phyloP scores from a whole-genome alignment of 2,888 invertebrate genomes.

The Meandrusa payeni region DNA sequence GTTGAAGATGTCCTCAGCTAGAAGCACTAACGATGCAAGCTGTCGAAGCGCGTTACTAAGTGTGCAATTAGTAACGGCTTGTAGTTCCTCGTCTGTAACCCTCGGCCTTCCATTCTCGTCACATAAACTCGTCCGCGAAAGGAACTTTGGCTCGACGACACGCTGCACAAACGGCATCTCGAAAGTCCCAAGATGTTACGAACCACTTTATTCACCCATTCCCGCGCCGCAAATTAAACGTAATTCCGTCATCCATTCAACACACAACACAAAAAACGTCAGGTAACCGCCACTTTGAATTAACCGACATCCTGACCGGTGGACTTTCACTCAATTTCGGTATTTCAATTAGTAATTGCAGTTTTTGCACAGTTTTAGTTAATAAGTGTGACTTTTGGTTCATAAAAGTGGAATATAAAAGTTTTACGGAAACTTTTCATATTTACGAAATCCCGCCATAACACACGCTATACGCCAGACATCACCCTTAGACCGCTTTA shows the following conservation, averaged over 20 bases:
- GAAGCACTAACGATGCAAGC: constrained; percentile 90
- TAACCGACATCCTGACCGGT: constrained; percentile 77
- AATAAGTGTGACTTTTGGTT: constrained; percentile 42
- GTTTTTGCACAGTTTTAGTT: constrained; percentile 40
- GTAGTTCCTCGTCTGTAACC: constrained; percentile 88
- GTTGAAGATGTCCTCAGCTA: constrained; percentile 92
- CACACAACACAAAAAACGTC: constrained; percentile 79
- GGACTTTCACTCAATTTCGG: constrained; percentile 59
- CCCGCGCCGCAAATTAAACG: constrained; percentile 67
- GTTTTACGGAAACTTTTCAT: constrained; percentile 66
- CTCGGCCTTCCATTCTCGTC: constrained; percentile 80
- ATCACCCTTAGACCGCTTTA: constrained; percentile 38
- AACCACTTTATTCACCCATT: constrained; percentile 72
- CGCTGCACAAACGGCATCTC: constrained; percentile 94
- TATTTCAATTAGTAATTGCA: constrained; percentile 36
- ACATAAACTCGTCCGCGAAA: constrained; percentile 85
- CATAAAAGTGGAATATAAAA: constrained; percentile 50
- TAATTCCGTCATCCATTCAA: constrained; percentile 75
- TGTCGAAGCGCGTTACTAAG: constrained; percentile 92
- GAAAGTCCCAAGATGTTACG: constrained; percentile 52
- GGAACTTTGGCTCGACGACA: constrained; percentile 89
- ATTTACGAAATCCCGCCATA: constrained; percentile 70
- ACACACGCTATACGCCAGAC: constrained; percentile 36
- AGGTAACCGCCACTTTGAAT: constrained; percentile 81
- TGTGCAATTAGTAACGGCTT: constrained; percentile 93